These are phyloP conservation scores for Gopherus flavomarginatus DNA, from an alignment of 2,113 vertebrate species.

Conservation along the genomic window DNA sequence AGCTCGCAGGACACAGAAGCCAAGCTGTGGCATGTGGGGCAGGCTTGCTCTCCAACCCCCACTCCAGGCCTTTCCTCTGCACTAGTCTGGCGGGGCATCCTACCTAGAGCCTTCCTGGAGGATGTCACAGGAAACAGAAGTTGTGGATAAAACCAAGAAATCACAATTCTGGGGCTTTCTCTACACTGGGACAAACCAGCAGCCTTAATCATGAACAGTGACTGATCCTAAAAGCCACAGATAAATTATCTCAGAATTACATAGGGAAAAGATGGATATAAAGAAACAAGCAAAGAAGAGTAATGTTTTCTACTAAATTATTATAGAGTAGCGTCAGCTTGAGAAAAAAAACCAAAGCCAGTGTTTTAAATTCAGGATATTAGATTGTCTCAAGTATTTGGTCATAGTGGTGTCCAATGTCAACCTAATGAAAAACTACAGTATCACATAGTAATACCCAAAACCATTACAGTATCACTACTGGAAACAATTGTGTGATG, in stretches of 20 bases:
- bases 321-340: neutral
- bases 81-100: neutral
- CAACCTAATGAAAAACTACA: neutral
- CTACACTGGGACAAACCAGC: neutral
- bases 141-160: neutral
- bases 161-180: neutral
- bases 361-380: neutral
- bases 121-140: neutral
- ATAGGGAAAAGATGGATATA: neutral
- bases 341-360: neutral
- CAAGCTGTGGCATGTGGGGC: neutral
- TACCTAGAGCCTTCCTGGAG: too few species aligned
- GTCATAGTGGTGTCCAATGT: neutral
- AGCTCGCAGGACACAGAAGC: neutral
- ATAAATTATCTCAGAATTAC: slow-evolving; percentile 5
- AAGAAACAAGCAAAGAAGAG: neutral
- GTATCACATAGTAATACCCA: neutral
- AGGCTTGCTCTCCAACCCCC: neutral
- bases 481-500: neutral
- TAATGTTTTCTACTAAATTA: neutral
- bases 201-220: neutral
- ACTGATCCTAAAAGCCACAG: neutral
- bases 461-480: neutral
- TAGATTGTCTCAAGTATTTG: neutral
- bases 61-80: neutral